Base-by-base conservation (phyloP, 2,888 invertebrate species). In the Globia sparganii region DNA sequence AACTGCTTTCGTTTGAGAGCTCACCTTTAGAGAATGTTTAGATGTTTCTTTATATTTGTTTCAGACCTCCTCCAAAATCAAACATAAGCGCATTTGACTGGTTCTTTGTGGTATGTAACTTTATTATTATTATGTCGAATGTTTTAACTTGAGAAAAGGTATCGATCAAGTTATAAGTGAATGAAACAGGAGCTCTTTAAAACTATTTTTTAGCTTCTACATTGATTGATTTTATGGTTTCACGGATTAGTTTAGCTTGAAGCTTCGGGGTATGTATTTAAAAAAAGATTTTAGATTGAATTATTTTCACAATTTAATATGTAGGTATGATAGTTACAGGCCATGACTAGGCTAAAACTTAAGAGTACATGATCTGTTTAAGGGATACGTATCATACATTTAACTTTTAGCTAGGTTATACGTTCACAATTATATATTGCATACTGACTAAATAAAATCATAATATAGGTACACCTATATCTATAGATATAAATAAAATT, bases 1-100 rank as follows among this genome's bases (percentile, higher is more conserved):
- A 25, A 53, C 15, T 4, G 53, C 9, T 25, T 11, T 25, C 53
- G 9, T 53, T 25, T 25, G 49, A 53, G 49, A 53, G 25, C 9
- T 53, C 8, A 9, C 3, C 21, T 53, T 25, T 53, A 3, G 68
- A 43, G 4, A 72, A 34, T 28, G n/a, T 31, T 67, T 67, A 18
- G 1, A 25, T 15, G 25, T 67, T 31, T 25, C 5, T 67, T 9
- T 68, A 34, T 68, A n/a, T 58, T 68, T 56, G 65, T 93, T 93
- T 28, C 93, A 96, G 96, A 77, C 94, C 95, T 25, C 89, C 93
- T 2, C 90, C 88, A 56, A 91, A 86, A 65, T 89, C 87, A 2
- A 95, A 96, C 81, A 89, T 92, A 65, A 93, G 95, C 0, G 94
- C 94, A 78, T 94, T 93, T 78, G 95, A 95, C 83, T 96, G 96